A percentile compares a stretch with the other conserved stretches of the same genome.
These are phyloP conservation scores for Tubulanus polymorphus DNA, from an alignment of 2,888 invertebrate genomes.

Conservation along the genomic window DNA sequence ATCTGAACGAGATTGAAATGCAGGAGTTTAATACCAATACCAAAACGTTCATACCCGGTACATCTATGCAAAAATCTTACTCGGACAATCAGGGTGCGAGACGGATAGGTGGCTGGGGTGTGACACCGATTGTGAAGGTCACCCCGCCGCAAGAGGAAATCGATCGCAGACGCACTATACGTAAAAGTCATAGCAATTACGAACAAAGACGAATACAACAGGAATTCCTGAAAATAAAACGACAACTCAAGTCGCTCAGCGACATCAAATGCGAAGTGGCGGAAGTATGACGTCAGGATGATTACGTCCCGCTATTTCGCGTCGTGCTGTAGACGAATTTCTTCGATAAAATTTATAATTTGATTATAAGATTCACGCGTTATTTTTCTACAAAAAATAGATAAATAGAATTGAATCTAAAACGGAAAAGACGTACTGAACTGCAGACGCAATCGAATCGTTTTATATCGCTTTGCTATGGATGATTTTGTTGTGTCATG, in stretches of 20 bases:
- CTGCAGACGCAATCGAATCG: no score
- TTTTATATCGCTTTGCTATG: no score
- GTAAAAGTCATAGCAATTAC: background rate
- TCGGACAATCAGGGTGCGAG: background rate
- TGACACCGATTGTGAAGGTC: background rate
- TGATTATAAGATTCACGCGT: no score
- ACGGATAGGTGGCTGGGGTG: background rate
- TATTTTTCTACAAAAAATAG: no score
- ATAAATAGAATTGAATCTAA: no score
- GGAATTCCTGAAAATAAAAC: background rate
- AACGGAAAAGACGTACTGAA: no score
- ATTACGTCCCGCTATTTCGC: no score
- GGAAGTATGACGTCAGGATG: constrained; percentile 1
- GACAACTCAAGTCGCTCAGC: background rate
- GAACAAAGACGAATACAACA: background rate
- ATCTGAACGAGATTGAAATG: background rate
- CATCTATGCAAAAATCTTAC: background rate
- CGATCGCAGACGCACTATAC: background rate
- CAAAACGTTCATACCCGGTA: background rate
- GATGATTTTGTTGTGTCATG: no score
- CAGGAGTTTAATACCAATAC: background rate
- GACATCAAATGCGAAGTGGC: background rate
- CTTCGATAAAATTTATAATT: no score
- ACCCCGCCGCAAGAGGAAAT: background rate
- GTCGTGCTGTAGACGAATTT: no score